A percentile compares a stretch with the other conserved stretches of the same genome.
phyloP scores from a whole-genome alignment of 2,113 vertebrate species.

The Sprattus sprattus region DNA sequence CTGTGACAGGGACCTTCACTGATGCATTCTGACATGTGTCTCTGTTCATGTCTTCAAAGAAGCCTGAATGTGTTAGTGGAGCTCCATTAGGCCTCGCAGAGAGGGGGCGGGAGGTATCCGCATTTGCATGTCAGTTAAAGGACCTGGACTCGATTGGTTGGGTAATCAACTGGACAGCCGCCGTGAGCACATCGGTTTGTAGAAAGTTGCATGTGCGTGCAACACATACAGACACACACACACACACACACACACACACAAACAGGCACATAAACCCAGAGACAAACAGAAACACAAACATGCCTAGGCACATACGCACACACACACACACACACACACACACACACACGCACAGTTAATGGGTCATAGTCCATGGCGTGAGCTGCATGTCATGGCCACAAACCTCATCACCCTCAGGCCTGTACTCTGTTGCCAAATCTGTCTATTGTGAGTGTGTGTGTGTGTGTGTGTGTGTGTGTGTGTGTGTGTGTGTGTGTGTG shows the following conservation, averaged over 20 bases:
- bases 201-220: background rate
- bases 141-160: background rate
- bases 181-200: background rate
- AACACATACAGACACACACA: background rate
- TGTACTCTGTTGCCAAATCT: background rate
- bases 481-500: background rate
- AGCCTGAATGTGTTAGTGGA: slow-evolving; percentile 14
- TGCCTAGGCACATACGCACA: background rate
- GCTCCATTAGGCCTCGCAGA: background rate
- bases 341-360: background rate
- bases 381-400: background rate
- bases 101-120: background rate
- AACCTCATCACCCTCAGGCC: background rate
- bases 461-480: background rate
- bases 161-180: slow-evolving; percentile 10
- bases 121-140: background rate
- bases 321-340: background rate
- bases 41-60: slow-evolving; percentile 5
- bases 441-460: slow-evolving; percentile 2
- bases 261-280: background rate
- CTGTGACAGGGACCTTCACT: background rate
- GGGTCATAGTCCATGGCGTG: background rate
- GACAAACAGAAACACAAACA: background rate
- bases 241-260: background rate
- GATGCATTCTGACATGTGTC: slow-evolving; percentile 10